Evolutionary conservation across 2,888 invertebrate species (phyloP), one percentile per base, ranked within the genome.

Genomic region (Hartigia nigra): DNA sequence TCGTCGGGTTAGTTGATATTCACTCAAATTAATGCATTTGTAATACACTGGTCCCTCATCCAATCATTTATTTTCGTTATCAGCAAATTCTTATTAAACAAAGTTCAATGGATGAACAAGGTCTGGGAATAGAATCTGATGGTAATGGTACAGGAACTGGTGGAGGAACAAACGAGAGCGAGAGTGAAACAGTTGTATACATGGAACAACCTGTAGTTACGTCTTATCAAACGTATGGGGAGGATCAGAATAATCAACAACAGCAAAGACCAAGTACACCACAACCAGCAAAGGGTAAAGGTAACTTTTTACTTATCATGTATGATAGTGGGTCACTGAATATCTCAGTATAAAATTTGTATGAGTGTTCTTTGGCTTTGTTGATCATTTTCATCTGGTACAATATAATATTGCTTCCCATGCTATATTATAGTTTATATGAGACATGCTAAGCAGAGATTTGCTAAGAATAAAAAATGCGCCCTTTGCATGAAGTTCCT

Each of bases 1-100:
- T 85, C 93, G 96, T 89, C 93, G 95, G 87, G 94, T 94, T 91
- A 90, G 91, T 89, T 74, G 31, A 36, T 14, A 55, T 55, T 55
- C 9, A 55, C 23, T 23, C 23, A 55, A 55, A 55, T 2, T 14
- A 11, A 31, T 31, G 2, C 12, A n/a, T 14, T 72, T 31, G 32
- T 12, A 37, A 32, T 1, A 75, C 34, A 11, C 12, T 34, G 1
- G 14, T 1, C 31, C 12, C n/a, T 76, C 69, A 12, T 75, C 37
- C 72, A 72, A 77, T 77, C 74, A 35, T 77, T 76, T 34, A 75
- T 35, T 78, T 76, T 23, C 74, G 76, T 83, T 74, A 81, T 79
- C 84, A 91, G 85, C 93, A 96, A 92, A 95, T 96, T 87, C 94
- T 98, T 85, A 97, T 97, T 93, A 98, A 98, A 91, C 98, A 99